These are phyloP conservation scores for Oncorhynchus nerka DNA, from an alignment of 2,113 vertebrate genomes.

Conservation along the genomic window DNA sequence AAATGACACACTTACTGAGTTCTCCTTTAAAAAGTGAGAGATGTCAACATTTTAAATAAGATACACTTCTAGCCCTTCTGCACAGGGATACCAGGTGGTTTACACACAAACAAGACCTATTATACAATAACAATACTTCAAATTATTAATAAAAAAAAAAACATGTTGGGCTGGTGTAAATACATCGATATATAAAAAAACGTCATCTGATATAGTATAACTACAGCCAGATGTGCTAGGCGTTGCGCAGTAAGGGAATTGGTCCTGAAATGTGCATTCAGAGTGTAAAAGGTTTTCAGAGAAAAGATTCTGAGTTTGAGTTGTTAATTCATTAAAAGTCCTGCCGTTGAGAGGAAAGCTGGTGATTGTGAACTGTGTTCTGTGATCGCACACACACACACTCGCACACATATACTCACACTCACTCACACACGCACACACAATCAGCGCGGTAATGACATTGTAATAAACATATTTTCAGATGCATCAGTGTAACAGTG, in stretches of 20 bases:
- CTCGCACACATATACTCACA: too few relatives aligned
- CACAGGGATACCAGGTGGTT: slow-evolving; percentile 94
- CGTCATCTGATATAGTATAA: slow-evolving; percentile 89
- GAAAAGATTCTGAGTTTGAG: slow-evolving; percentile 66
- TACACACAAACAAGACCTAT: slow-evolving; percentile 78
- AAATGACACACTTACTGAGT: slow-evolving; percentile 92
- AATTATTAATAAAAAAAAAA: slow-evolving; percentile 82
- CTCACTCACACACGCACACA: too few relatives aligned
- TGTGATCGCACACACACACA: slow-evolving; percentile 80
- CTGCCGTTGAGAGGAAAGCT: slow-evolving; percentile 98
- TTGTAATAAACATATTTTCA: slow-evolving; percentile 63
- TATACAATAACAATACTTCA: slow-evolving; percentile 81
- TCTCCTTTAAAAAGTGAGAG: slow-evolving; percentile 89
- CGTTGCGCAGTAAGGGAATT: slow-evolving; percentile 87
- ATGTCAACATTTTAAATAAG: slow-evolving; percentile 98
- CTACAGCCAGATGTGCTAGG: slow-evolving; percentile 80
- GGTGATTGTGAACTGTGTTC: slow-evolving; percentile 87
- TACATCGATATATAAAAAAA: slow-evolving; percentile 91
- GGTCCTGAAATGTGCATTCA: slow-evolving; percentile 93
- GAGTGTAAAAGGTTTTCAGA: slow-evolving; percentile 80
- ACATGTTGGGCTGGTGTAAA: slow-evolving; percentile 95
- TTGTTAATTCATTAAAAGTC: slow-evolving; percentile 89
- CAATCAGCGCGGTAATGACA: slow-evolving; percentile 59
- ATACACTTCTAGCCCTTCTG: slow-evolving; percentile 99
- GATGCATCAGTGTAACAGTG: slow-evolving; percentile 77